These are phyloP conservation scores for Malthinus flaveolus DNA, from an alignment of 2,888 invertebrate genomes.

Conservation along the genomic window DNA sequence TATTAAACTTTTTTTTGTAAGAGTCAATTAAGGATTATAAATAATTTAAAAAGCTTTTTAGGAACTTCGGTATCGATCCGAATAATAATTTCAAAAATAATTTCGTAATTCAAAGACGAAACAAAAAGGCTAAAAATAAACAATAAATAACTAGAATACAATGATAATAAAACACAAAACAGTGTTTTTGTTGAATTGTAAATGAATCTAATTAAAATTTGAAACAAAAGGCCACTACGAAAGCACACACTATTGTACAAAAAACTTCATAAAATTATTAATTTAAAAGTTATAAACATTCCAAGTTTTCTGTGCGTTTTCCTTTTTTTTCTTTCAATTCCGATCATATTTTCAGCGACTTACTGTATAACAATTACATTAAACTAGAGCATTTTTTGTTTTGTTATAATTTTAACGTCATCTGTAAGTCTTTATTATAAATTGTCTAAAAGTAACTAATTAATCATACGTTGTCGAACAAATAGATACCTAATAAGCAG, in stretches of 20 bases:
- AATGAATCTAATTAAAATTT: too few relatives aligned
- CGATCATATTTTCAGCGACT: neutral
- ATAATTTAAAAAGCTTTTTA: conserved; percentile 2
- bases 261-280: neutral
- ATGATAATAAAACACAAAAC: too few relatives aligned
- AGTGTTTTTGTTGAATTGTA: too few relatives aligned
- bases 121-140: too few relatives aligned
- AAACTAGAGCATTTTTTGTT: neutral
- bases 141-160: too few relatives aligned
- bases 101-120: too few relatives aligned
- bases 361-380: neutral
- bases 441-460: conserved; percentile 1
- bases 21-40: conserved; percentile 6
- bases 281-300: too few relatives aligned
- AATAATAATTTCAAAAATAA: too few relatives aligned
- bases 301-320: neutral
- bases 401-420: too few relatives aligned
- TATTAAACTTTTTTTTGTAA: conserved; percentile 4
- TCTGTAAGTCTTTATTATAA: neutral
- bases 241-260: neutral
- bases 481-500: conserved; percentile 80
- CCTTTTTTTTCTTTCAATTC: neutral
- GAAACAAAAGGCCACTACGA: neutral
- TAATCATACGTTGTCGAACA: neutral
- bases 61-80: too few relatives aligned